phyloP scores from a whole-genome alignment of 92 coral and sea anemone genomes.

The Heliopora coerulea region DNA sequence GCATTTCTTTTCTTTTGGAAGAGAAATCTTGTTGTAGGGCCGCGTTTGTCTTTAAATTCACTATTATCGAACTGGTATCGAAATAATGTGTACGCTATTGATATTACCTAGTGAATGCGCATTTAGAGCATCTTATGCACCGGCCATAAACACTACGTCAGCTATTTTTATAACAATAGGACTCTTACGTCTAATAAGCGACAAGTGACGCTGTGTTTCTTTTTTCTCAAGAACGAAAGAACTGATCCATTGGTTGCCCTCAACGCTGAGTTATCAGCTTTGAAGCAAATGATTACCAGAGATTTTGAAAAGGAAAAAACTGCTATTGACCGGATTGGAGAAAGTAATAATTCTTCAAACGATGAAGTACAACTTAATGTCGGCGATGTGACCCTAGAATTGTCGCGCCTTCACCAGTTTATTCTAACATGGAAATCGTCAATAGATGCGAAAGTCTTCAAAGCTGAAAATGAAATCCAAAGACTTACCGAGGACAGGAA shows the following conservation, averaged over 20 bases:
- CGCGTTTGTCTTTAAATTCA: too few relatives aligned
- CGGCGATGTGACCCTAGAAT: conserved; percentile 73
- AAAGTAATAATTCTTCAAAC: conserved; percentile 57
- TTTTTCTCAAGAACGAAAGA: conserved; percentile 76
- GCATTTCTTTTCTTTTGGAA: too few relatives aligned
- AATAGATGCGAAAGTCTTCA: conserved; percentile 53
- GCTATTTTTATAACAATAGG: too few relatives aligned
- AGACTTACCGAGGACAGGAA: conserved; percentile 74
- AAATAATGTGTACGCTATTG: too few relatives aligned
- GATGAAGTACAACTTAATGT: conserved; percentile 61
- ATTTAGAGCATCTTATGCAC: too few relatives aligned
- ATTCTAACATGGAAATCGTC: conserved; percentile 80
- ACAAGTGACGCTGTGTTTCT: conserved; percentile 4
- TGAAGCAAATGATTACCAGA: conserved; percentile 57
- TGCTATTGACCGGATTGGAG: conserved; percentile 48
- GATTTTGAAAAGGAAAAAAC: conserved; percentile 44
- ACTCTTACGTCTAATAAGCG: too few relatives aligned
- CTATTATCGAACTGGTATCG: too few relatives aligned
- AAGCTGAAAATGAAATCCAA: conserved; percentile 58
- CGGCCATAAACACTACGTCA: too few relatives aligned
- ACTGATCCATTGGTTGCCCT: conserved; percentile 77
- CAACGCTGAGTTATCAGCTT: conserved; percentile 70
- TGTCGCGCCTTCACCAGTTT: conserved; percentile 80
- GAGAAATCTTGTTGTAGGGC: too few relatives aligned
- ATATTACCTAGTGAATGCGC: too few relatives aligned